Evolutionary conservation across 2,888 invertebrate species (phyloP).

Genomic region (Tipula helvola): DNA sequence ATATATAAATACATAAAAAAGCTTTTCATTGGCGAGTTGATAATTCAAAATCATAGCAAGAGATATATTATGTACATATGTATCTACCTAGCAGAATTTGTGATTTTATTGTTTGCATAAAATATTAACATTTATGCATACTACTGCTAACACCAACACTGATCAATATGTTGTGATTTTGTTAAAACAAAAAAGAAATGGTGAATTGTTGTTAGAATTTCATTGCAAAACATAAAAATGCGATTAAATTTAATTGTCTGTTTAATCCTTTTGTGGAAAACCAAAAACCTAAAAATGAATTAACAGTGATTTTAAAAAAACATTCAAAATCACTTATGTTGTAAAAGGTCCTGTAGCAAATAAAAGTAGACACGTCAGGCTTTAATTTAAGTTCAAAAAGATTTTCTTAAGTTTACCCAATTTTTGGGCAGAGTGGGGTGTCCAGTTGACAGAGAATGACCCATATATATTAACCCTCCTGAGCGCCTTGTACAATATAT

Average conservation of each 20-base stretch:
- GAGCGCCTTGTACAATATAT: no score
- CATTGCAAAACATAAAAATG: not conserved
- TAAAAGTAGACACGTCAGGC: no score
- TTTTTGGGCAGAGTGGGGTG: no score
- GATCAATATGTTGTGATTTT: not conserved
- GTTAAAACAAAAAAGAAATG: not conserved
- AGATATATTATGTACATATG: no score
- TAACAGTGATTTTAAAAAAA: not conserved
- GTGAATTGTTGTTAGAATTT: not conserved
- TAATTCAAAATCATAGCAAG: no score
- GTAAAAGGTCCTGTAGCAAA: no score
- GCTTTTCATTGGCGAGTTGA: not conserved
- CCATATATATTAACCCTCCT: no score
- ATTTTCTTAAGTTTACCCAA: no score
- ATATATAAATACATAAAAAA: not conserved
- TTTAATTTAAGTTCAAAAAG: no score
- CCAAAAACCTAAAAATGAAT: not conserved
- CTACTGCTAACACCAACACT: not conserved
- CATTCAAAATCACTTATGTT: no score
- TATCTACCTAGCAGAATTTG: not conserved
- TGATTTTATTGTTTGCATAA: not conserved
- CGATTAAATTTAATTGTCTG: not conserved
- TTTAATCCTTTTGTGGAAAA: not conserved
- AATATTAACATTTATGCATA: not conserved
- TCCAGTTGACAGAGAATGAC: no score